Evolutionary conservation across 2,113 vertebrate genomes (phyloP), one percentile per base, ranked within the genome.

Genomic region (Malaclemys terrapin): DNA sequence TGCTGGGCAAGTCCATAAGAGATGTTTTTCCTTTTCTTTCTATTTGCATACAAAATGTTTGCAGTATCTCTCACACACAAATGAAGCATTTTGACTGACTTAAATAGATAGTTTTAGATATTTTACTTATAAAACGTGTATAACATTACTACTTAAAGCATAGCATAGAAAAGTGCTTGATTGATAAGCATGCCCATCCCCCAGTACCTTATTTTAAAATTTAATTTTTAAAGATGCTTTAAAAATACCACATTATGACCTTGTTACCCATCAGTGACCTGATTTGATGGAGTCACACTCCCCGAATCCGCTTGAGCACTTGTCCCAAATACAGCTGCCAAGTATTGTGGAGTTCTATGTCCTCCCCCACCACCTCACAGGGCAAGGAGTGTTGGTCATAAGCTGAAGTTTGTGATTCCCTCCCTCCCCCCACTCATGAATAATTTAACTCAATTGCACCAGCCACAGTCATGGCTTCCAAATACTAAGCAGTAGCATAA

Each of bases 391-490:
- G 16, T 81, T 65, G 59, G 54, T 47, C 69, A 62, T 27, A 89
- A 80, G 13, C 87, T 24, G 80, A 86, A 82, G 4, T 89, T 75
- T 80, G 6, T 31, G 84, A 90, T 92, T 89, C 38, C 88, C 92
- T 80, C 92, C 90, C 62, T 59, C 62, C 84, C 87, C 29, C 79
- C 14, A 69, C 38, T 90, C 87, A 84, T 52, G 84, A 8, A 50
- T 82, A 92, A 97, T 94, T 91, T 96, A 94, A 95, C 93, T 86
- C n/a, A 75, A 42, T 42, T 38, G 17, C 69, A 75, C 35, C 19
- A 42, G n/a, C 35, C 69, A 75, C n/a, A 72, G 38, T 38, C 8
- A 42, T 22, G n/a, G 69, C n/a, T 42, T 20, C n/a, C 22, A 24
- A n/a, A 75, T 17, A 75, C 38, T 19, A 24, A 24, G 38, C n/a